phyloP scores from a whole-genome alignment of 2,888 invertebrate genomes.

The Orchesella flavescens region DNA sequence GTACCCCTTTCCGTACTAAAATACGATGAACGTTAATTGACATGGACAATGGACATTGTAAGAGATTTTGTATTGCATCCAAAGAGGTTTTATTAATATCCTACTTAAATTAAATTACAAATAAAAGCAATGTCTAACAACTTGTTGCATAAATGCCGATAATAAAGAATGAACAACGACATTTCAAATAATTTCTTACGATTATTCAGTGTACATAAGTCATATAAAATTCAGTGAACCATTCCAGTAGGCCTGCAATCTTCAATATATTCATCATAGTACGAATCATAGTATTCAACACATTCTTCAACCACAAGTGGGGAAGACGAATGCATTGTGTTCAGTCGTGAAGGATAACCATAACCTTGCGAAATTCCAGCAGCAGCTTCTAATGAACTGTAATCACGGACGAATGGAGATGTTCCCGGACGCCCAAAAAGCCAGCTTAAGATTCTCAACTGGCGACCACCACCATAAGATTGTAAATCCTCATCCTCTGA shows the following conservation, averaged over 20 bases:
- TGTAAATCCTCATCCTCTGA: not conserved
- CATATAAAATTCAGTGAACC: too few species aligned
- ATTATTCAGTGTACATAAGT: too few species aligned
- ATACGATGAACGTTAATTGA: not conserved
- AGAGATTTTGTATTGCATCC: not conserved
- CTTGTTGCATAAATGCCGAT: too few species aligned
- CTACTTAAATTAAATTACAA: not conserved
- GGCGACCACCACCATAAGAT: not conserved
- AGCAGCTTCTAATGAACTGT: constrained; percentile 28
- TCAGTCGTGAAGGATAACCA: constrained; percentile 9
- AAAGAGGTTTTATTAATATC: not conserved
- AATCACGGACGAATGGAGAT: constrained; percentile 18
- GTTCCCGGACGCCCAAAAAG: constrained; percentile 22
- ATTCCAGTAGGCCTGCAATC: constrained; percentile 21
- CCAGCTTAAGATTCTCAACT: constrained; percentile 26
- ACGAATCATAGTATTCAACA: constrained; percentile 25
- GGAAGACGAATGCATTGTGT: not conserved
- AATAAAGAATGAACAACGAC: too few species aligned
- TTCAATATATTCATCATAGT: constrained; percentile 16
- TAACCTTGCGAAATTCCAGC: constrained; percentile 24
- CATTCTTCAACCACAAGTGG: constrained; percentile 41
- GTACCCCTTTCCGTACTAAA: constrained; percentile 54
- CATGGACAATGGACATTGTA: too few species aligned
- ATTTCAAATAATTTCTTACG: too few species aligned
- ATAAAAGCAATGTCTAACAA: not conserved